phyloP scores from a whole-genome alignment of 1,140 invertebrate genomes.

The Trichonephila inaurata region DNA sequence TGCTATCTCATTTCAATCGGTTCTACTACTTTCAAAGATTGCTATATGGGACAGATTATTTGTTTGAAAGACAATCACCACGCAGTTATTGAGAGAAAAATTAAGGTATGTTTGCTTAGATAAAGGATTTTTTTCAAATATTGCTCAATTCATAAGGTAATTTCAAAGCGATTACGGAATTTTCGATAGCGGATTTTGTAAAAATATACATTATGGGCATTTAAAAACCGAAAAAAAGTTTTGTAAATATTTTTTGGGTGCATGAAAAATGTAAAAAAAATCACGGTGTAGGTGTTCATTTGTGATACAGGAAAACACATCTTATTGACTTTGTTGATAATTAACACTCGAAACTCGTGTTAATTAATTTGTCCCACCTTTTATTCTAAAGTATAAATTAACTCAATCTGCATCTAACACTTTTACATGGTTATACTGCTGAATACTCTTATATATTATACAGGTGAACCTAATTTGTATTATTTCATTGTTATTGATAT shows the following conservation, averaged over 20 bases:
- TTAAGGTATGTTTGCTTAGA: no score
- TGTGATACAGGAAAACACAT: constrained; percentile 6
- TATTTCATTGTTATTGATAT: background rate
- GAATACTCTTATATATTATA: no score
- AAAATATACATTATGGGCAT: constrained; percentile 36
- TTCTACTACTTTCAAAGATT: no score
- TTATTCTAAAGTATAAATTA: no score
- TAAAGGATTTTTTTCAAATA: background rate
- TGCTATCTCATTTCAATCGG: no score
- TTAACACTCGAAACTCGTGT: background rate
- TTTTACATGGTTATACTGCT: no score
- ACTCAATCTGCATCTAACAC: no score
- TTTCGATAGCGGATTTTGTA: background rate
- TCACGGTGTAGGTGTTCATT: constrained; percentile 60
- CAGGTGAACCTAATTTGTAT: background rate
- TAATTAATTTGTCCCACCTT: background rate
- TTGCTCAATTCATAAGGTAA: background rate
- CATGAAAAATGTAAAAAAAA: constrained; percentile 53
- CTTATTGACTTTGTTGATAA: constrained; percentile 11
- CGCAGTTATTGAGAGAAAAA: no score
- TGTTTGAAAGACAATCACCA: no score
- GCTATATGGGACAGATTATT: no score
- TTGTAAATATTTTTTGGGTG: constrained; percentile 54
- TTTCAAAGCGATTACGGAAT: background rate
- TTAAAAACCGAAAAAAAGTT: constrained; percentile 46